Base-by-base conservation (phyloP, 92 coral and sea anemone species). In the Actinernus sp. region DNA sequence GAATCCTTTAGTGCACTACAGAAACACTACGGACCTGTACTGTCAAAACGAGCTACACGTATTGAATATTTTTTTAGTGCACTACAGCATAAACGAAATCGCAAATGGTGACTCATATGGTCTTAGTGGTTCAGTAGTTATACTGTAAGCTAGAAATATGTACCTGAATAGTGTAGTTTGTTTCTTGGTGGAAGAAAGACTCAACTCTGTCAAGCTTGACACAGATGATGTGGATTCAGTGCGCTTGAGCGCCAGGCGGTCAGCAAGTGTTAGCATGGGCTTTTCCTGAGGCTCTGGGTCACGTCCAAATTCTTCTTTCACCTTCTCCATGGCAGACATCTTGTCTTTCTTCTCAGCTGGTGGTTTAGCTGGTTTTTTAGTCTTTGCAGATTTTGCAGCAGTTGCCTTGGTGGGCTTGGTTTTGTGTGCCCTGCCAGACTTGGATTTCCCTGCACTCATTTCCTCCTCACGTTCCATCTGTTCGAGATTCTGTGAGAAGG, bases 391-490 rank as follows among this genome's bases (percentile, higher is more conserved):
- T 14, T 14, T 38, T 2, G 30, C 66, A 13, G 65, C 51, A 3
- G 68, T 24, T 52, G 37, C 37, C 47, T 56, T 66, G 23, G 31
- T 46, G 19, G 53, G 19, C 25, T 78, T 29, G 53, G 84, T 54
- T 77, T 88, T 77, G 24, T 55, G 77, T 11, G 84, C 58, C 21
- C 88, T 73, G n/a, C 91, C 89, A 10, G 82, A 23, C 54, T 81
- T 81, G 19, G 88, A 47, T 41, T 81, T 90, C 0, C 78, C 68
- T 20, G 55, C 69, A 30, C 70, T 20, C 66, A 68, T 63, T 16
- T 65, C 89, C 17, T 90, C 97, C 24, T 86, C 92, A n/a, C 71
- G 76, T 28, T 90, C 97, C 44, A 87, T 81, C 18, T 74, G 79
- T 55, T 90, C 97, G 11, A 85, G 82, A 53, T 58, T 49, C 97